These are phyloP conservation scores for Galerucella calmariensis DNA, from an alignment of 2,888 invertebrate species.

Conservation along the genomic window DNA sequence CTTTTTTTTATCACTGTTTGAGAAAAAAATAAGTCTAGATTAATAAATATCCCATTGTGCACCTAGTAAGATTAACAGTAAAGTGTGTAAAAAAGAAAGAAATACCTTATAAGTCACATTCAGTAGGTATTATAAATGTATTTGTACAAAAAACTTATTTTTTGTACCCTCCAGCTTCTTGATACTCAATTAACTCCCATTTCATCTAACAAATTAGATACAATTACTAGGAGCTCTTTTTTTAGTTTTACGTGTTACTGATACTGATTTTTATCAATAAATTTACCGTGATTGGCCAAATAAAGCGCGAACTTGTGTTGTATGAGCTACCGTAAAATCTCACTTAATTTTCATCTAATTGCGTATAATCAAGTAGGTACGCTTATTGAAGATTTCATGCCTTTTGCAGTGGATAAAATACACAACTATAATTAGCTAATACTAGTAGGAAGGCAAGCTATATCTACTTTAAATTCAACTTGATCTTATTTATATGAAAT, in stretches of 20 bases:
- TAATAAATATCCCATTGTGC: no score
- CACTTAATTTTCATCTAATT: constrained; percentile 23
- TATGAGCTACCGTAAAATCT: constrained; percentile 18
- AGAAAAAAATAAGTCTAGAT: no score
- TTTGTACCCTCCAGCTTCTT: neutral
- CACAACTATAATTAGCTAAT: constrained; percentile 10
- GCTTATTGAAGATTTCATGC: constrained; percentile 14
- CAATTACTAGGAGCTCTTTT: neutral
- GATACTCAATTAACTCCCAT: neutral
- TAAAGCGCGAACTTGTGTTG: constrained; percentile 1
- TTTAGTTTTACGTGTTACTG: constrained; percentile 3
- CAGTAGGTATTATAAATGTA: neutral
- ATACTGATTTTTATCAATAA: constrained; percentile 3
- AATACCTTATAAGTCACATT: neutral
- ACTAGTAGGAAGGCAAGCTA: neutral
- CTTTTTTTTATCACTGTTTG: no score
- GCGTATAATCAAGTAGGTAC: constrained; percentile 11
- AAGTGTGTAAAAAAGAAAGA: neutral
- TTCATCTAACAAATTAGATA: neutral
- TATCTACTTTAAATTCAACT: neutral
- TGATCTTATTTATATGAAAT: constrained; percentile 3
- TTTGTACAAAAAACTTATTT: neutral
- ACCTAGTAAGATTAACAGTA: no score
- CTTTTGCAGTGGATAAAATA: constrained; percentile 6
- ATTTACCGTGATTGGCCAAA: constrained; percentile 4